Percentiles rank a stretch among this genome's conserved stretches.
Evolutionary conservation across 2,888 invertebrate species (phyloP).

Genomic region (Limnephilus rhombicus): DNA sequence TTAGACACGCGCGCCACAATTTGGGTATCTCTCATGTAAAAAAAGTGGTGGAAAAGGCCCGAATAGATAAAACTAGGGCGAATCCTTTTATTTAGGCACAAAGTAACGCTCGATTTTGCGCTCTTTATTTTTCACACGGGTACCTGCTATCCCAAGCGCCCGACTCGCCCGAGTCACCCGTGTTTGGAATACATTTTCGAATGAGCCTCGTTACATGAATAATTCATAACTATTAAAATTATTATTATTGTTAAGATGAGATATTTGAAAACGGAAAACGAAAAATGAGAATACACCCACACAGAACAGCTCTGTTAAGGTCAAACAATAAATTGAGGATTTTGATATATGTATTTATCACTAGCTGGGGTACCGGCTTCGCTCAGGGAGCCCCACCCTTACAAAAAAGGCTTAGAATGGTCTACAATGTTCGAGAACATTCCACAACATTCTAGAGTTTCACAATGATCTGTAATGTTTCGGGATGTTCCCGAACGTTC

Average conservation of each 20-base stretch:
- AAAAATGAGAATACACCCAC: background rate
- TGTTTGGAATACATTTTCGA: conserved; percentile 46
- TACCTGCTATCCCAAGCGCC: background rate
- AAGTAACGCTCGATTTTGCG: background rate
- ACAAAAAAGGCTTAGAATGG: too few relatives aligned
- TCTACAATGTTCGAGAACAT: too few relatives aligned
- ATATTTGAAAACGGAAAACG: conserved; percentile 8
- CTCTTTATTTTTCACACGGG: conserved; percentile 29
- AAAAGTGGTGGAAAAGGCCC: background rate
- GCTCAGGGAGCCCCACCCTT: too few relatives aligned
- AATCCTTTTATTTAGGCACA: conserved; percentile 32
- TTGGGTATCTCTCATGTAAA: background rate
- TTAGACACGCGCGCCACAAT: background rate
- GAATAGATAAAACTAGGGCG: background rate
- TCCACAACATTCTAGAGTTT: too few relatives aligned
- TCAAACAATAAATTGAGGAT: too few relatives aligned
- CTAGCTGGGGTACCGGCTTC: too few relatives aligned
- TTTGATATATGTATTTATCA: too few relatives aligned
- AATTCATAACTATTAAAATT: conserved; percentile 45
- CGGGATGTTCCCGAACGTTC: too few relatives aligned
- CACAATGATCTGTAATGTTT: too few relatives aligned
- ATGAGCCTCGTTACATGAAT: conserved; percentile 43
- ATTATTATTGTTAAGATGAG: conserved; percentile 30
- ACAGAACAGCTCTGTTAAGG: background rate
- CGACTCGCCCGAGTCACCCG: background rate